Base-by-base conservation (phyloP, 2,113 vertebrate species). In the Sprattus sprattus region DNA sequence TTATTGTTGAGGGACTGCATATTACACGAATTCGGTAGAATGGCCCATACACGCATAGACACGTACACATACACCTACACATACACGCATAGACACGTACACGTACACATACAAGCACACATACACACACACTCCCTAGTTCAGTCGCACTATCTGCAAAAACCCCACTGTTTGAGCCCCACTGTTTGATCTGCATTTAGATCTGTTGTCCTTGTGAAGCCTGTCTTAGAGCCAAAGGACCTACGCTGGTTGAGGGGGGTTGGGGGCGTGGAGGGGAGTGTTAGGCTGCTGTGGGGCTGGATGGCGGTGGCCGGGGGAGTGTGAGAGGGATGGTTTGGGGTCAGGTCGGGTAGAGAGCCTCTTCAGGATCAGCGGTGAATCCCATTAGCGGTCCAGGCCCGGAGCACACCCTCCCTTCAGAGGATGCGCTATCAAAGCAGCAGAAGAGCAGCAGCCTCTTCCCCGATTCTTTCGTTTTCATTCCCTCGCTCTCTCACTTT, bases 401-500 rank as follows among this genome's bases (percentile, higher is more conserved):
- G 44, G 83, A 57, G 78, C 13, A 67, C 60, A 67, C 2, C 20
- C 64, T 32, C n/a, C 64, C 64, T 71, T 71, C 64, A 71, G 64
- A 71, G 64, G 11, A 71, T 0, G n/a, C 64, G 32, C 64, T 71
- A 71, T 71, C 64, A 71, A 71, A 71, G 28, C 64, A 71, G 28
- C 64, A 25, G 10, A 71, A 25, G 64, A 71, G 64, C 64, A 71
- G 78, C 88, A 84, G 85, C 81, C 2, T 3, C n/a, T 28, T 15
- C 64, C 10, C 22, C 22, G 0, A 4, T n/a, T 64, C 22, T n/a
- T 64, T 64, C 60, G 39, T 7, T 88, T 86, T 83, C 88, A 82
- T 84, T 87, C 84, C 86, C 86, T 91, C 86, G 50, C 81, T 90
- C 81, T 83, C 81, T 88, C 84, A 83, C 85, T 83, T 83, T 89